These are phyloP conservation scores for Megalops cyprinoides DNA, from an alignment of 2,797 vertebrate species.

Conservation along the genomic window DNA sequence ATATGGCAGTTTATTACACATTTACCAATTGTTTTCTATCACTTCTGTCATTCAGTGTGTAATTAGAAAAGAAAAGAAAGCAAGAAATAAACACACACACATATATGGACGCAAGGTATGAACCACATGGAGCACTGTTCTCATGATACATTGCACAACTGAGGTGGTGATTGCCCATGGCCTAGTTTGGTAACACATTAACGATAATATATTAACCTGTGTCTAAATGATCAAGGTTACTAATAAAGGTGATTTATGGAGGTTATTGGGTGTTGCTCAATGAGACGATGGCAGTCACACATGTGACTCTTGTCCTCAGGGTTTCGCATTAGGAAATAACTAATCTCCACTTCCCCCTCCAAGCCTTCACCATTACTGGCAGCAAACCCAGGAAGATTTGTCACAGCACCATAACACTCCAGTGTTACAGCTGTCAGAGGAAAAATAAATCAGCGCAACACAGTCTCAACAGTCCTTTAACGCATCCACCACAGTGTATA, in stretches of 20 bases:
- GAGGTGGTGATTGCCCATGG: not conserved
- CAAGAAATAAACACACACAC: not conserved
- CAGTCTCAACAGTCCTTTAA: not conserved
- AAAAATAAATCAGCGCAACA: slow-evolving; percentile 18
- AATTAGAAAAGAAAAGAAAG: too few species aligned
- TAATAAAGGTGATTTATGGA: slow-evolving; percentile 22
- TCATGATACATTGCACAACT: not conserved
- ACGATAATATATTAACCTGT: not conserved
- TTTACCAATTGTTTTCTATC: too few species aligned
- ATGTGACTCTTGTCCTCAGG: slow-evolving; percentile 10
- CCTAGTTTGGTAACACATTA: not conserved
- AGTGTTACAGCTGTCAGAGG: slow-evolving; percentile 8
- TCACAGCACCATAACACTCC: slow-evolving; percentile 9
- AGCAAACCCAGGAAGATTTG: slow-evolving; percentile 22
- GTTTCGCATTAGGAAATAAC: slow-evolving; percentile 19
- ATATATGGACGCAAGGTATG: not conserved
- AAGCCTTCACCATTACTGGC: slow-evolving; percentile 17
- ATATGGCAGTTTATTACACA: too few species aligned
- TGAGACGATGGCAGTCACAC: too few species aligned
- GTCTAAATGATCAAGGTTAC: slow-evolving; percentile 20
- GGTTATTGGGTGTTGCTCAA: not conserved
- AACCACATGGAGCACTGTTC: not conserved
- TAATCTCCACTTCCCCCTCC: not conserved
- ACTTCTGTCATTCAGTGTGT: too few species aligned
- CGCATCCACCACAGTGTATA: not conserved